phyloP scores from a whole-genome alignment of 2,113 vertebrate genomes.

The Arenaria interpres region DNA sequence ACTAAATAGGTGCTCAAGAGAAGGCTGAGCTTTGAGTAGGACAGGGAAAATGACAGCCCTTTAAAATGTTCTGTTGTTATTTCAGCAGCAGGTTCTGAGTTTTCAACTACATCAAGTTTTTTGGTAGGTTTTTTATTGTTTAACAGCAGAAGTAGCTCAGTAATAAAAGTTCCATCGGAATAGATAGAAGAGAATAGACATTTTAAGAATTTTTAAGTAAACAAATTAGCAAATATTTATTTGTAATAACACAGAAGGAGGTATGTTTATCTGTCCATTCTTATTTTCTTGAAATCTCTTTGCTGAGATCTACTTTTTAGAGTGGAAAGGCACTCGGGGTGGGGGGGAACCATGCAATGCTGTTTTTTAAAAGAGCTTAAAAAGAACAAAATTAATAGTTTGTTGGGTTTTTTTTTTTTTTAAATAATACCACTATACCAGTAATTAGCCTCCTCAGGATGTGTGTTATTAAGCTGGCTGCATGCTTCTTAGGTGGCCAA shows the following conservation, averaged over 20 bases:
- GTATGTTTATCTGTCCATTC: not conserved
- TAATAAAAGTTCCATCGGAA: not conserved
- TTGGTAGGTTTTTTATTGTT: not conserved
- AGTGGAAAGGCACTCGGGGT: not conserved
- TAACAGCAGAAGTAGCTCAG: not conserved
- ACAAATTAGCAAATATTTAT: not conserved
- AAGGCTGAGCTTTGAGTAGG: not conserved
- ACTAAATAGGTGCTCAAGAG: not conserved
- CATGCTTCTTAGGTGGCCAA: not conserved
- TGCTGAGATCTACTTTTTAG: not conserved
- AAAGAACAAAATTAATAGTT: not conserved
- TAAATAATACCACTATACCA: not conserved
- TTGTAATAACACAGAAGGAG: not conserved
- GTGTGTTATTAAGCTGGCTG: not conserved
- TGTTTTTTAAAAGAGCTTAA: not conserved
- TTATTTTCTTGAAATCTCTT: not conserved
- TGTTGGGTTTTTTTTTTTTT: not conserved
- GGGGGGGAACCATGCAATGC: not conserved
- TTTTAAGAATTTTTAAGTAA: not conserved
- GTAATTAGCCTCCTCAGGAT: slow-evolving; percentile 2
- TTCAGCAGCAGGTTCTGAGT: not conserved
- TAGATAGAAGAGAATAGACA: not conserved
- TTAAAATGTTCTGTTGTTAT: not conserved
- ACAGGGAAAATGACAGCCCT: not conserved
- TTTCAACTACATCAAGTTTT: not conserved